Percentiles rank a stretch among this genome's conserved stretches.
phyloP scores from a whole-genome alignment of 2,113 vertebrate genomes.

The Lasiurus borealis region DNA sequence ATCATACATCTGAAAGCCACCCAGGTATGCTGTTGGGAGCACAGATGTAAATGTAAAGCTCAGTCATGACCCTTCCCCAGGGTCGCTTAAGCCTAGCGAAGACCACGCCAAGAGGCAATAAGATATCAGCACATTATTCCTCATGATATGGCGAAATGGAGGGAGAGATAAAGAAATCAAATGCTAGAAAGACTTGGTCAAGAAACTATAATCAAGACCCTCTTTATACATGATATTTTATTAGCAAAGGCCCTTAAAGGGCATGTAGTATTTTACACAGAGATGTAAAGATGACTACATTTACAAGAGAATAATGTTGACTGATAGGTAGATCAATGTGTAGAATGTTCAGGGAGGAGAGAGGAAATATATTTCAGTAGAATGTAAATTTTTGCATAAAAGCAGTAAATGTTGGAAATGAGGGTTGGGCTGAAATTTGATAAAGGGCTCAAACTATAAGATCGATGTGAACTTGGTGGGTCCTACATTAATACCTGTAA shows the following conservation, averaged over 20 bases:
- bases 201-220: not conserved
- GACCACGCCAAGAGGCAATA: not conserved
- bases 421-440: not conserved
- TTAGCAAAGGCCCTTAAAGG: not conserved
- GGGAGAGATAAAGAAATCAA: not conserved
- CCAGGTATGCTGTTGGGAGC: not conserved
- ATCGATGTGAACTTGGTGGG: not conserved
- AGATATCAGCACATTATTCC: not conserved
- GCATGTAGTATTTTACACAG: not conserved
- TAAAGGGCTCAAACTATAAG: not conserved
- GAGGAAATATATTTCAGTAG: slow-evolving; percentile 1
- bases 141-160: not conserved
- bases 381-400: not conserved
- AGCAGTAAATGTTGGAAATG: not conserved
- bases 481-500: not conserved
- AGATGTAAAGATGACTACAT: not conserved
- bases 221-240: not conserved
- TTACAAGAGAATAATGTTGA: not conserved
- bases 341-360: not conserved
- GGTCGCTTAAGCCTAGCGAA: not conserved
- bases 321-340: not conserved
- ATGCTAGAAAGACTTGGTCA: not conserved
- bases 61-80: not conserved
- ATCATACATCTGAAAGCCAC: not conserved
- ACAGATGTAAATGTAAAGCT: not conserved